A percentile compares a stretch with the other conserved stretches of the same genome.
These are phyloP conservation scores for Leptosomus discolor DNA, from an alignment of 2,113 vertebrate genomes.

Conservation along the genomic window DNA sequence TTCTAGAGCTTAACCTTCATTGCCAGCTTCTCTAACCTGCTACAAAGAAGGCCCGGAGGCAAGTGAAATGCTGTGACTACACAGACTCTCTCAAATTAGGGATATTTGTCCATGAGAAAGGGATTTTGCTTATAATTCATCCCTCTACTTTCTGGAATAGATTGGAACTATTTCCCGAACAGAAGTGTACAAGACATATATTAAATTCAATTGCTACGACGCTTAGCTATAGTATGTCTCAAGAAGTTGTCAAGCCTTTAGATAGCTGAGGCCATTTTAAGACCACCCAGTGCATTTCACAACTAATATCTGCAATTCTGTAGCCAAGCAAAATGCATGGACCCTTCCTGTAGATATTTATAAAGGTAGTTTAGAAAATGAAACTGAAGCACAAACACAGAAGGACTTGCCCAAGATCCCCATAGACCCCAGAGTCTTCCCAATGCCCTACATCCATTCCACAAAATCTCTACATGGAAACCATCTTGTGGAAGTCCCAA, in stretches of 20 bases:
- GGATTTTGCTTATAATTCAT: neutral
- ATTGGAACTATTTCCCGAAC: neutral
- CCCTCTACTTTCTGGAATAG: neutral
- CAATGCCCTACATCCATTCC: neutral
- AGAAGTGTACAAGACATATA: neutral
- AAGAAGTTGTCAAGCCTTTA: neutral
- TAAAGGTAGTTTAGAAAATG: neutral
- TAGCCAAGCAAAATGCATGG: neutral
- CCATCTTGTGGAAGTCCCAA: neutral
- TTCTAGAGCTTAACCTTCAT: neutral
- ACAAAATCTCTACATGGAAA: neutral
- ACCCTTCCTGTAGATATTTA: neutral
- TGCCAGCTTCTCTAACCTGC: neutral
- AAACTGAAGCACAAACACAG: rapidly evolving
- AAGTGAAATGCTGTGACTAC: neutral
- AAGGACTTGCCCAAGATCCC: neutral
- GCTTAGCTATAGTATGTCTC: neutral
- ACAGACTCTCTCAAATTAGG: neutral
- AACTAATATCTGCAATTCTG: neutral
- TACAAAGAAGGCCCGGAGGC: neutral
- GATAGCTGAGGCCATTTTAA: neutral
- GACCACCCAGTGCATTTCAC: neutral
- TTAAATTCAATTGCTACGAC: neutral
- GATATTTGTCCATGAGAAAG: neutral
- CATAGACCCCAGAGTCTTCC: neutral